phyloP scores from a whole-genome alignment of 2,888 invertebrate genomes.

The Plagodis pulveraria region DNA sequence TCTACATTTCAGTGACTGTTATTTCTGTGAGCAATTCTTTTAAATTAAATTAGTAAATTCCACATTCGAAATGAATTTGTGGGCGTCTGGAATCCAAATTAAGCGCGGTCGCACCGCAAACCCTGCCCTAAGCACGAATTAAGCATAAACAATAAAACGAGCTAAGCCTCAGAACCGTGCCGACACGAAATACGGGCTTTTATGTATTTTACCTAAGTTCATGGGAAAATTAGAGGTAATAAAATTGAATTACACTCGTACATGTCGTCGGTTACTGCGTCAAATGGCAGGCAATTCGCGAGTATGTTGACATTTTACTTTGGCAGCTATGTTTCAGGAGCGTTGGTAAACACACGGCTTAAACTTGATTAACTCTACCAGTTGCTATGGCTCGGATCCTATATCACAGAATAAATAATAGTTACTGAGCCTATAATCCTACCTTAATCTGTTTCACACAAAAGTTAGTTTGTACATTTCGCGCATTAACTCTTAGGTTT shows the following conservation, averaged over 20 bases:
- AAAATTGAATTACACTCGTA: conserved; percentile 23
- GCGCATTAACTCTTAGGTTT: too few relatives aligned
- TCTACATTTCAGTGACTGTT: conserved; percentile 26
- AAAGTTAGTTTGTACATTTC: too few relatives aligned
- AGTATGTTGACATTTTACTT: conserved; percentile 23
- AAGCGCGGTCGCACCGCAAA: conserved; percentile 46
- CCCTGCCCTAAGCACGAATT: conserved; percentile 52
- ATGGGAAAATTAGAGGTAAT: conserved; percentile 30
- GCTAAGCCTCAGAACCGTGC: conserved; percentile 44
- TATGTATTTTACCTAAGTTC: conserved; percentile 33
- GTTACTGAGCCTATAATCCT: too few relatives aligned
- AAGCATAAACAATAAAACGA: conserved; percentile 59
- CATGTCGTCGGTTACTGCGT: conserved; percentile 18
- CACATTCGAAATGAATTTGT: conserved; percentile 47
- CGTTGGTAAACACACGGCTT: conserved; percentile 15
- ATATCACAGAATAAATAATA: too few relatives aligned
- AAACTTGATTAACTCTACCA: conserved; percentile 14
- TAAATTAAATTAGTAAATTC: conserved; percentile 46
- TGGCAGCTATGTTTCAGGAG: conserved; percentile 11
- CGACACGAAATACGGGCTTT: conserved; percentile 31
- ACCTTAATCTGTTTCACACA: too few relatives aligned
- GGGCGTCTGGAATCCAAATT: conserved; percentile 51
- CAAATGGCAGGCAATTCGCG: conserved; percentile 18
- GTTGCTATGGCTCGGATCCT: too few relatives aligned
- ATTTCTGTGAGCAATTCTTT: conserved; percentile 18